phyloP scores from a whole-genome alignment of 2,797 vertebrate genomes.

The Falco berigora region DNA sequence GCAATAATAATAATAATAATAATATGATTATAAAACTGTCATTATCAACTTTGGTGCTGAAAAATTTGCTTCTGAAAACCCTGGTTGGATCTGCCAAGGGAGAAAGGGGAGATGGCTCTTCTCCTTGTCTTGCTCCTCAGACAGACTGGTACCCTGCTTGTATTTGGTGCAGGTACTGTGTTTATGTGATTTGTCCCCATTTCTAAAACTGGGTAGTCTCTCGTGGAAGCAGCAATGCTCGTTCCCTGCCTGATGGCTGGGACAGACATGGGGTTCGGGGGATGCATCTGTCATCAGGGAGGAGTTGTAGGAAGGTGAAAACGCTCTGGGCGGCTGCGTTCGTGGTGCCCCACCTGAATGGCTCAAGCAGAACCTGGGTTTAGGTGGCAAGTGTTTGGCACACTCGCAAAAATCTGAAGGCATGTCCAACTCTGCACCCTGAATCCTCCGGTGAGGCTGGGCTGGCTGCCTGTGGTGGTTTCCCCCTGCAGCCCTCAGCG shows the following conservation, averaged over 20 bases:
- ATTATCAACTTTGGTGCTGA: not conserved
- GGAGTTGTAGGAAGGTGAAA: not conserved
- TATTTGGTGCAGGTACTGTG: fast-evolving
- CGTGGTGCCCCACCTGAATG: fast-evolving
- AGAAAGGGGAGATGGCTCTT: not conserved
- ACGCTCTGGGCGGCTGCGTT: not conserved
- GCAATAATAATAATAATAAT: not conserved
- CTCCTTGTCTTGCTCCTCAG: not conserved
- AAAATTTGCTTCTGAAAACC: not conserved
- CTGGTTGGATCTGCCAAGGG: not conserved
- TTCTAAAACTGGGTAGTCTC: not conserved
- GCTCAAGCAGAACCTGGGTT: not conserved
- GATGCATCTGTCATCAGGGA: fast-evolving
- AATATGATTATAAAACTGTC: not conserved
- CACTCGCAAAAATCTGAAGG: not conserved
- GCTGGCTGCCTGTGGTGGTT: fast-evolving
- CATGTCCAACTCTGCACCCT: not conserved
- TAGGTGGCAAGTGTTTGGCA: not conserved
- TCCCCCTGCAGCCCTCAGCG: not conserved
- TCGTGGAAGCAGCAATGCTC: not conserved
- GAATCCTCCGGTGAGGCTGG: not conserved
- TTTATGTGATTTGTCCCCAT: not conserved
- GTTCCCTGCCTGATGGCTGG: not conserved
- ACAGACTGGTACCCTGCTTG: fast-evolving
- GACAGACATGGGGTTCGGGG: not conserved